phyloP scores from a whole-genome alignment of 1,140 invertebrate species.

The Platyura marginata region DNA sequence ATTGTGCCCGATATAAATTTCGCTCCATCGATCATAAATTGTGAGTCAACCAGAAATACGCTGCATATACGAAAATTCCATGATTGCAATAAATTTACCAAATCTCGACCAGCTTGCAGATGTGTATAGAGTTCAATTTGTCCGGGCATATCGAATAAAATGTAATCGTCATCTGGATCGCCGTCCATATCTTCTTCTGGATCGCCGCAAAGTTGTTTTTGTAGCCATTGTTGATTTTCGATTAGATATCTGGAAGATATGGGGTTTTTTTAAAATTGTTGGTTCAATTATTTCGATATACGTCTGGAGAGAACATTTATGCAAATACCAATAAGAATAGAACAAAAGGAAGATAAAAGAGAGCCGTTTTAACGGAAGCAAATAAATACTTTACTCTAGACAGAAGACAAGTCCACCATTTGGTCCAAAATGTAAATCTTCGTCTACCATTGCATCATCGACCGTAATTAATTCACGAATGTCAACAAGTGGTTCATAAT shows the following conservation, averaged over 20 bases:
- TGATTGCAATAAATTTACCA: constrained; percentile 63
- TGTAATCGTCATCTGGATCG: constrained; percentile 75
- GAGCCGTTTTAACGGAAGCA: no score
- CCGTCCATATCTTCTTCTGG: constrained; percentile 24
- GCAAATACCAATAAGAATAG: no score
- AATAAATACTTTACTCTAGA: constrained; percentile 58
- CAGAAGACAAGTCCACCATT: constrained; percentile 96
- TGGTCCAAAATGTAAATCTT: constrained; percentile 85
- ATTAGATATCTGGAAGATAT: constrained; percentile 70
- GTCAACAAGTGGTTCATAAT: constrained; percentile 75
- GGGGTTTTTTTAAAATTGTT: no score
- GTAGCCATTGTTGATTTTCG: constrained; percentile 81
- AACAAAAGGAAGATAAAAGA: no score
- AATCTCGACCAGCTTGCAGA: constrained; percentile 67
- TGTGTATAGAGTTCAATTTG: constrained; percentile 98
- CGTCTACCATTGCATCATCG: constrained; percentile 94
- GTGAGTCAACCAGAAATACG: constrained; percentile 86
- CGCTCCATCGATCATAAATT: constrained; percentile 89
- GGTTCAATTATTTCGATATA: no score
- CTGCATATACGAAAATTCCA: constrained; percentile 85
- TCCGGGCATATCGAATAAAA: constrained; percentile 97
- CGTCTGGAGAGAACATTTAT: no score
- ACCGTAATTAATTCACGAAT: constrained; percentile 86
- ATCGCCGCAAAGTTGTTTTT: constrained; percentile 50
- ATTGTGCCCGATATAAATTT: constrained; percentile 93